Conservation (phyloP, 1,140 invertebrate genomes). For the Drosophila ogumai region DNA sequence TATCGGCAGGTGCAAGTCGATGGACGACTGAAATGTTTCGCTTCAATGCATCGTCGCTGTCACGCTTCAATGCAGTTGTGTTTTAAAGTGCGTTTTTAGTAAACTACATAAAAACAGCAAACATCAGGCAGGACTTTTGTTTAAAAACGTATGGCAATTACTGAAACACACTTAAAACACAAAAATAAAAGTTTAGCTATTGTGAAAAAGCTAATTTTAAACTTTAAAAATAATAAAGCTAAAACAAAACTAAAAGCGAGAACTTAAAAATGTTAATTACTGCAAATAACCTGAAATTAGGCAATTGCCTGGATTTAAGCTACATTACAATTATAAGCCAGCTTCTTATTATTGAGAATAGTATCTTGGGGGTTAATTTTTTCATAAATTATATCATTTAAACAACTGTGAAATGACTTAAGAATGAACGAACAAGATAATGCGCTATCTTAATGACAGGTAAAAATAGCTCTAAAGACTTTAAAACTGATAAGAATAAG, state of each 20-base stretch:
- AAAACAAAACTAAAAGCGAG: background rate
- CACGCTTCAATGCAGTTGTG: conserved; percentile 47
- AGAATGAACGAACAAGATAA: conserved; percentile 8
- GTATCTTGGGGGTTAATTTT: background rate
- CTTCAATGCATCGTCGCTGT: conserved; percentile 30
- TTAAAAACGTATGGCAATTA: conserved; percentile 1
- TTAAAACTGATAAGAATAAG: background rate
- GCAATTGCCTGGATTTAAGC: conserved; percentile 1
- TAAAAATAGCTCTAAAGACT: conserved; percentile 9
- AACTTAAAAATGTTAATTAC: background rate
- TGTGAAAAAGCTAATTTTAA: background rate
- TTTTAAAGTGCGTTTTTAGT: conserved; percentile 31
- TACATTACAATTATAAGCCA: background rate
- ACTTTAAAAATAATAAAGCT: background rate
- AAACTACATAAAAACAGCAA: conserved; percentile 12
- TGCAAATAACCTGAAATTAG: background rate
- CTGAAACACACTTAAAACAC: background rate
- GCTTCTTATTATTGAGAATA: background rate
- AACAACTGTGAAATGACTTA: conserved; percentile 13
- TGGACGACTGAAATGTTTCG: conserved; percentile 27
- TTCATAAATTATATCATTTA: conserved; percentile 5
- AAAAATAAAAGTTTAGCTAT: background rate
- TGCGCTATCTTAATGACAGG: conserved; percentile 1
- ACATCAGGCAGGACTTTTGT: background rate
- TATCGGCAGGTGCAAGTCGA: conserved; percentile 56